Base-by-base conservation (phyloP, 2,888 invertebrate genomes). In the Caenorhabditis sp. region DNA sequence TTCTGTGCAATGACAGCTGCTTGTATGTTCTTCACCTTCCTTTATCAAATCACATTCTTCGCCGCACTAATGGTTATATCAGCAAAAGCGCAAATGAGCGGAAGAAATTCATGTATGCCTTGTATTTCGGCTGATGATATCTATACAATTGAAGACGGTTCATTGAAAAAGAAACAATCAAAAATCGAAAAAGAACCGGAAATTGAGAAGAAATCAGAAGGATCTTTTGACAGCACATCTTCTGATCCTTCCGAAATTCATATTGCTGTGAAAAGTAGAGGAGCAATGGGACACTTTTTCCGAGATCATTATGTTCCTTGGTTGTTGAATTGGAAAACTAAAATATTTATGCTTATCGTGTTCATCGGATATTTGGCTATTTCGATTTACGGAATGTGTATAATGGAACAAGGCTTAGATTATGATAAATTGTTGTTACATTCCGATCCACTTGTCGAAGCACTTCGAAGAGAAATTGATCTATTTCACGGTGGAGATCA, bases 1-100 rank as follows among this genome's bases (percentile, higher is more conserved):
- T 96, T 96, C 90, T 95, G 95, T 90, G 93, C 94, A 88, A 95
- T 95, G 89, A 95, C 95, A 92, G 94, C 95, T 84, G 92, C 94
- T 66, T 94, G 95, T 3, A 94, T 95, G 23, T 92, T 93, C 81
- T 93, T 95, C 88, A 94, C 94, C 6, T 95, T 94, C 89, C 89
- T 95, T 54, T 95, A 94, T 92, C 95, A 95, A 89, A 83, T 84
- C 19, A 95, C 95, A 24, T 95, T 95, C 91, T 95, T 95, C 89
- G 92, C 94, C 55, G 94, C 93, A 14, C 94, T 95, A 86, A 92
- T 95, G 86, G 95, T 95, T 12, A 91, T 95, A 78, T 93, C 94
- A 36, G 95, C 95, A 37, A 94, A 94, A 88, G 92, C 93, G 84
- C 95, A 96, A 88, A 91, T 93, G 86, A 92, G 92, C 81, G 95